Evolutionary conservation across 2,888 invertebrate genomes (phyloP).

Genomic region (Tetragonisca angustula): DNA sequence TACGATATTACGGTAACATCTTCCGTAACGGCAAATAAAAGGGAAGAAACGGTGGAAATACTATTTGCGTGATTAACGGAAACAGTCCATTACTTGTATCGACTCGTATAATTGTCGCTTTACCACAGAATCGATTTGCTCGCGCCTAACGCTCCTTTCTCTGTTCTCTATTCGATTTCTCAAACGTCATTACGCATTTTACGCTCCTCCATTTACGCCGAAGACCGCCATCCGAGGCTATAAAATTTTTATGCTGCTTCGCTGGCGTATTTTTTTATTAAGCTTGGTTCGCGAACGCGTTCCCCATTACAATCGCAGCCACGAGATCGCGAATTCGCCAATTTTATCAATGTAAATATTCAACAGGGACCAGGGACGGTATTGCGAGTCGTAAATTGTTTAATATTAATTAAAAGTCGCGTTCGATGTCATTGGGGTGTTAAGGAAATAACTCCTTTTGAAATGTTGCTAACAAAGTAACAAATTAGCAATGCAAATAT

Average conservation of each 20-base stretch:
- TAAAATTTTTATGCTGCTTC: slow-evolving; percentile 60
- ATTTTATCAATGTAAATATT: slow-evolving; percentile 63
- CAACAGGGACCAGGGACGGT: slow-evolving; percentile 52
- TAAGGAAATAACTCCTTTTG: background rate
- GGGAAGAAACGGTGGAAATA: background rate
- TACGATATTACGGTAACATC: background rate
- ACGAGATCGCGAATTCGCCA: slow-evolving; percentile 18
- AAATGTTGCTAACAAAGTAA: background rate
- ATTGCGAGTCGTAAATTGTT: slow-evolving; percentile 75
- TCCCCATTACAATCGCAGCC: slow-evolving; percentile 33
- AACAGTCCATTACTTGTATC: slow-evolving; percentile 35
- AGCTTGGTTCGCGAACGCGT: slow-evolving; percentile 38
- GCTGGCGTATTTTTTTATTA: slow-evolving; percentile 55
- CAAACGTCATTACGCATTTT: slow-evolving; percentile 44
- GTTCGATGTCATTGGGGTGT: slow-evolving; percentile 37
- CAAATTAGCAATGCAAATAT: too few species aligned
- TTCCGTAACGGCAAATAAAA: background rate
- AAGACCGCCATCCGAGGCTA: slow-evolving; percentile 37
- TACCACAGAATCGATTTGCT: slow-evolving; percentile 42
- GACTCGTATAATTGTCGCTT: slow-evolving; percentile 37
- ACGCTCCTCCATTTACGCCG: slow-evolving; percentile 36
- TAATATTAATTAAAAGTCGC: slow-evolving; percentile 65
- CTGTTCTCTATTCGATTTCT: slow-evolving; percentile 50
- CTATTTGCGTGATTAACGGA: slow-evolving; percentile 25
- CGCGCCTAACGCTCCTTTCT: slow-evolving; percentile 17